Base-by-base conservation (phyloP, 2,797 vertebrate species). In the Scarus forsteni region DNA sequence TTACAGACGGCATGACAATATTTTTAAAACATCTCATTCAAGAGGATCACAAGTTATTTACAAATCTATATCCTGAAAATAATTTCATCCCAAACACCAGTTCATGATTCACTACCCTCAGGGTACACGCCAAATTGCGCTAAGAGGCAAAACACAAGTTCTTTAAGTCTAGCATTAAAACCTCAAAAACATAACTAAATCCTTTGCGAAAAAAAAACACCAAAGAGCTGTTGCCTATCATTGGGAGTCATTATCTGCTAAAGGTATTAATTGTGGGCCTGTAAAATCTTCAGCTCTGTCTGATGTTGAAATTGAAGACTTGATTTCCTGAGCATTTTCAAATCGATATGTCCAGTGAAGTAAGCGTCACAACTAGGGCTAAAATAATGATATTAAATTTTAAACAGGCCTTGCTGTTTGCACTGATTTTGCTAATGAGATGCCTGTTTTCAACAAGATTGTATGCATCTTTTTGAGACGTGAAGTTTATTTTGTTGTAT, bases 131-230 rank as follows among this genome's bases (percentile, higher is more conserved):
- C 14, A 66, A 66, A 73, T 66, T 74, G 66, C n/a, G n/a, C n/a
- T n/a, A n/a, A n/a, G n/a, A 63, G 27, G 70, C 57, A 0, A 77
- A 77, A 48, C 48, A 67, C 8, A 73, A 27, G 7, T 78, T 70
- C 34, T 78, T 62, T 12, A 80, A 63, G n/a, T 60, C 56, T 0
- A 70, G 36, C 35, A 50, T 78, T 1, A 81, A 54, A 66, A 56
- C 5, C 44, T 73, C 6, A 76, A 81, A 27, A 80, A 77, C 36
- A 18, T 79, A 39, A 73, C 58, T 2, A 81, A 79, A n/a, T 76
- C 39, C 1, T 52, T 70, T 38, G 74, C 67, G 0, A n/a, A n/a
- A n/a, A 67, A 73, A 10, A 76, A 76, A 51, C 60, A 79, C 27
- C 75, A 72, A 45, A 51, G 70, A 55, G 70, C 66, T 34, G 16